Evolutionary conservation across 2,888 invertebrate species (phyloP).

Genomic region (Hypolimnas misippus): DNA sequence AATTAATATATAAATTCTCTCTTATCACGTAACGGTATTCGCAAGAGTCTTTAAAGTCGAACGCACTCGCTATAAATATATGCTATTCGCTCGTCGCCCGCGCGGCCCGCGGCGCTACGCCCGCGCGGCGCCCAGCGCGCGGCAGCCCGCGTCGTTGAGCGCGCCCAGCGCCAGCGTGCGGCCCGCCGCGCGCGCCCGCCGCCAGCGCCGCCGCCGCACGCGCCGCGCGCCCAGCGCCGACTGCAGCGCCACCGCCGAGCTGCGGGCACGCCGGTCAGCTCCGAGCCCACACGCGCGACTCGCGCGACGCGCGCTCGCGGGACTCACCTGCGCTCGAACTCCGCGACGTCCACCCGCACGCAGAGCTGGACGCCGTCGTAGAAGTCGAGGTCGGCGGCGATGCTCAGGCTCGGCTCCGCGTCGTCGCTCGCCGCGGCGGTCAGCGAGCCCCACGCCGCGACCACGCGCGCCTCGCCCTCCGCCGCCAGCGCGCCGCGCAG

Average conservation of each 20-base stretch:
- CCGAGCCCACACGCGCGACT: too few relatives aligned
- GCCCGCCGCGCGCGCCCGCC: constrained; percentile 54
- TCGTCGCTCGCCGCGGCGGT: constrained; percentile 37
- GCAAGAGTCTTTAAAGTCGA: too few relatives aligned
- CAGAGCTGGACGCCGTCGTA: constrained; percentile 63
- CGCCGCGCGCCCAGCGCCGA: constrained; percentile 39
- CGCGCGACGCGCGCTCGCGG: too few relatives aligned
- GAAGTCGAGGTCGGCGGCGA: constrained; percentile 66
- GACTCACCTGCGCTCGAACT: constrained; percentile 35
- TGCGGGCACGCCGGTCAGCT: not conserved
- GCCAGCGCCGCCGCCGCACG: constrained; percentile 38
- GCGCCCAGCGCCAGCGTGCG: constrained; percentile 49
- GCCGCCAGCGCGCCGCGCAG: constrained; percentile 44
- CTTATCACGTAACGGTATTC: too few relatives aligned
- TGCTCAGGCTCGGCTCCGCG: constrained; percentile 51
- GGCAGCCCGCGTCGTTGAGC: constrained; percentile 10
- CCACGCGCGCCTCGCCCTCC: constrained; percentile 39
- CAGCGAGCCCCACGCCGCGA: constrained; percentile 40
- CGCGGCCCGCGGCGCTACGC: constrained; percentile 8
- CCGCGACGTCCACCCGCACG: constrained; percentile 56
- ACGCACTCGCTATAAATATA: too few relatives aligned
- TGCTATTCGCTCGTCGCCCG: too few relatives aligned
- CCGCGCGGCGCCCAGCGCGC: constrained; percentile 10
- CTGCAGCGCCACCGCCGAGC: constrained; percentile 21
- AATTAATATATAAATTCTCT: too few relatives aligned